These are phyloP conservation scores for Lasioglossum leucozonium DNA, from an alignment of 2,888 invertebrate genomes.

Conservation along the genomic window DNA sequence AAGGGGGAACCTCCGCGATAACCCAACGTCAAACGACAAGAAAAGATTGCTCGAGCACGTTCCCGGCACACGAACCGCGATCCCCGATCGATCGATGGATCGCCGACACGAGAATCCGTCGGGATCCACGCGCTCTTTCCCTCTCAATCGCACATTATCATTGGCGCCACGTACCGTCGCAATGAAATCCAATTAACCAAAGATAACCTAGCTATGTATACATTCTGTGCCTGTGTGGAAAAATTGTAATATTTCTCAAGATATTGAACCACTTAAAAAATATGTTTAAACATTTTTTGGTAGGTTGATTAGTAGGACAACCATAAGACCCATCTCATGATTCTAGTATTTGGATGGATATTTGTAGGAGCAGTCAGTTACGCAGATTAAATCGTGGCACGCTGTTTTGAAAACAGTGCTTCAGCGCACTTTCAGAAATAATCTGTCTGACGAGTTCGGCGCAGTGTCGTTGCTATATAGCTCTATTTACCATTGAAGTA, in stretches of 20 bases:
- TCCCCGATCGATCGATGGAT: slow-evolving; percentile 27
- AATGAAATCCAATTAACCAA: background rate
- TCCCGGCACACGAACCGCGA: background rate
- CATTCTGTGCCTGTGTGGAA: too few relatives aligned
- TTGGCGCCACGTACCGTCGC: background rate
- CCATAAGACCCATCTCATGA: background rate
- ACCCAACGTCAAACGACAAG: slow-evolving; percentile 59
- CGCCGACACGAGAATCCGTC: background rate
- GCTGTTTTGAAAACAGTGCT: background rate
- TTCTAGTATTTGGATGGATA: background rate
- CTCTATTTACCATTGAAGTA: background rate
- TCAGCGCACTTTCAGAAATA: background rate
- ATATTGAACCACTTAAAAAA: too few relatives aligned
- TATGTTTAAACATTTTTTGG: too few relatives aligned
- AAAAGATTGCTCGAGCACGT: slow-evolving; percentile 30
- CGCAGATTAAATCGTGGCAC: background rate
- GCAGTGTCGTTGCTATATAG: background rate
- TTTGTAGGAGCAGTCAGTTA: background rate
- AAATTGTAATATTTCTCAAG: too few relatives aligned
- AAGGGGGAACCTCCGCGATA: slow-evolving; percentile 73
- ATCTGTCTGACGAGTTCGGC: background rate
- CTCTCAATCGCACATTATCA: background rate
- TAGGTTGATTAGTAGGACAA: too few relatives aligned
- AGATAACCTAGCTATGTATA: background rate
- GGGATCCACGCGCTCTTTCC: background rate